Evolutionary conservation across 1,140 invertebrate genomes (phyloP).

Genomic region (Drosophila nasuta): DNA sequence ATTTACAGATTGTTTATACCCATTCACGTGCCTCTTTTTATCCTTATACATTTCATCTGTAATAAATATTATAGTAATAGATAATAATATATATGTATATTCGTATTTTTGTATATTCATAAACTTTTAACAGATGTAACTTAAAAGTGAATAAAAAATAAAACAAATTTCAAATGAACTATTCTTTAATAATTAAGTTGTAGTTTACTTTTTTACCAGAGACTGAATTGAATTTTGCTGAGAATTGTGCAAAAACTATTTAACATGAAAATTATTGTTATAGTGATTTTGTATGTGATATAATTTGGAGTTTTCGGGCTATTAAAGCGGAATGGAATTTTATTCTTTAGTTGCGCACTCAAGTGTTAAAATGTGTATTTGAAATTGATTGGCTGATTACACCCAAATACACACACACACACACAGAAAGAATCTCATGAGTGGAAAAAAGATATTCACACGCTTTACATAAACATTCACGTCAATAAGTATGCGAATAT

Average conservation of each 20-base stretch:
- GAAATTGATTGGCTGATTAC: slow-evolving; percentile 81
- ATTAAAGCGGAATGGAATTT: slow-evolving; percentile 52
- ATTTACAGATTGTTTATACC: too few relatives aligned
- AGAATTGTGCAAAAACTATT: slow-evolving; percentile 30
- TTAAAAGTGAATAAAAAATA: too few relatives aligned
- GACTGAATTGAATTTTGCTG: too few relatives aligned
- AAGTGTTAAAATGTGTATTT: slow-evolving; percentile 79
- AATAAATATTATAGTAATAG: too few relatives aligned
- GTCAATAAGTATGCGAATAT: slow-evolving; percentile 9
- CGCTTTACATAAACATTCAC: slow-evolving; percentile 10
- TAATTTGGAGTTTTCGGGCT: slow-evolving; percentile 25
- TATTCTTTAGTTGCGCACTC: slow-evolving; percentile 61
- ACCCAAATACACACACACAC: slow-evolving; percentile 43
- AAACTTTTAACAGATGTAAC: too few relatives aligned
- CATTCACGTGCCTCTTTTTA: too few relatives aligned
- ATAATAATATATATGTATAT: too few relatives aligned
- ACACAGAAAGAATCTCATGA: slow-evolving; percentile 6
- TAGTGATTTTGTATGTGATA: slow-evolving; percentile 24
- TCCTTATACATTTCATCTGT: too few relatives aligned
- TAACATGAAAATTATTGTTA: slow-evolving; percentile 41
- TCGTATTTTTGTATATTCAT: too few relatives aligned
- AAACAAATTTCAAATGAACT: too few relatives aligned
- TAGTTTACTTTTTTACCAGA: too few relatives aligned
- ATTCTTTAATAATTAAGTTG: too few relatives aligned
- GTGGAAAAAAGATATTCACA: slow-evolving; percentile 19